Evolutionary conservation across 2,888 invertebrate species (phyloP).

Genomic region (Aproaerema taeniolella): DNA sequence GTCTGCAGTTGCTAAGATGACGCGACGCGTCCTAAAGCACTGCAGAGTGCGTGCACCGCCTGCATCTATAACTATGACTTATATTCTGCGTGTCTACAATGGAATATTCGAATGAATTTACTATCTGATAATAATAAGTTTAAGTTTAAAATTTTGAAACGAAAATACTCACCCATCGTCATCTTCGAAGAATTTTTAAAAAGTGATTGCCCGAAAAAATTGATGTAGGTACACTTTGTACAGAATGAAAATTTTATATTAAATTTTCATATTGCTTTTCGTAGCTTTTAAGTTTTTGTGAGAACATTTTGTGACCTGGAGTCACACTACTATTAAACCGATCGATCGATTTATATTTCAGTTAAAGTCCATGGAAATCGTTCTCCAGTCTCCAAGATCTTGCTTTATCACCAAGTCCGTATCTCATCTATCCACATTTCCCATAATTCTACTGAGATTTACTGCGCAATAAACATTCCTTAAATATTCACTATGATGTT

Average conservation of each 20-base stretch:
- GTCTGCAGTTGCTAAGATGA: too few species aligned
- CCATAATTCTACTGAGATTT: conserved; percentile 15
- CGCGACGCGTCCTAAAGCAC: too few species aligned
- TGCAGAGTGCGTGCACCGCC: too few species aligned
- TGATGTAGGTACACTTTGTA: neutral
- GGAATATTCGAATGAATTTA: too few species aligned
- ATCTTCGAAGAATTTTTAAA: conserved; percentile 32
- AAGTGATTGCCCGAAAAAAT: conserved; percentile 6
- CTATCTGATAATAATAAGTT: too few species aligned
- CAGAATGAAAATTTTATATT: conserved; percentile 39
- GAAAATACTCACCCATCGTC: conserved; percentile 56
- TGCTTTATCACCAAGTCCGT: conserved; percentile 10
- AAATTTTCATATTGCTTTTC: conserved; percentile 46
- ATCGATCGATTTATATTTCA: conserved; percentile 32
- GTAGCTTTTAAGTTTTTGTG: conserved; percentile 12
- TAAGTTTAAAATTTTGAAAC: too few species aligned
- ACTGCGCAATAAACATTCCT: conserved; percentile 24
- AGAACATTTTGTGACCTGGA: conserved; percentile 10
- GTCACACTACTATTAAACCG: conserved; percentile 21
- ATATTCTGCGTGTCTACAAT: too few species aligned
- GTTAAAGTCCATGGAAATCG: too few species aligned
- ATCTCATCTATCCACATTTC: conserved; percentile 19
- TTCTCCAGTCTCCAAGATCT: too few species aligned
- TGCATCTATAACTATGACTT: too few species aligned
- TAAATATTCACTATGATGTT: conserved; percentile 32